phyloP scores from a whole-genome alignment of 2,113 vertebrate genomes.

The Percina caprodes region DNA sequence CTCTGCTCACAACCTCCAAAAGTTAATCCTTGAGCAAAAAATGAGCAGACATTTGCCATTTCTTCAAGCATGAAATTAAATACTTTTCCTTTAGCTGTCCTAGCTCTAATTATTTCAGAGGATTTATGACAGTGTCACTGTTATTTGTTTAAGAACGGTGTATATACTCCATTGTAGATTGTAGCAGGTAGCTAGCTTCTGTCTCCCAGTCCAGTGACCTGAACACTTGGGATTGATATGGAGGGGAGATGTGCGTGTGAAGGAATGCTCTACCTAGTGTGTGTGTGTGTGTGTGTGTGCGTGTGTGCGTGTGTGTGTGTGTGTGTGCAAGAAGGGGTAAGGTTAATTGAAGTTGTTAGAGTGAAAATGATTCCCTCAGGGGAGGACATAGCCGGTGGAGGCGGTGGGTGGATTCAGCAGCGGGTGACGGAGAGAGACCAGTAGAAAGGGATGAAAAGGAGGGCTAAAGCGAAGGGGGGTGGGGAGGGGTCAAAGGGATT shows the following conservation, averaged over 20 bases:
- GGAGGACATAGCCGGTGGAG: constrained; percentile 58
- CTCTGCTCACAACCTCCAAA: constrained; percentile 47
- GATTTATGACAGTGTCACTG: constrained; percentile 38
- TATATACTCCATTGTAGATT: constrained; percentile 8
- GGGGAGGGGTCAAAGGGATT: constrained; percentile 52
- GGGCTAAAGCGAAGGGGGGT: not conserved
- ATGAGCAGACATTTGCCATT: constrained; percentile 47
- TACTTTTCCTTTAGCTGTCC: constrained; percentile 49
- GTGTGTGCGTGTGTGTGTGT: not conserved
- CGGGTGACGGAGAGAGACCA: constrained; percentile 54
- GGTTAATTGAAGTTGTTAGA: constrained; percentile 83
- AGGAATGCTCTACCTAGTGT: not conserved
- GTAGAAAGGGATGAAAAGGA: constrained; percentile 9
- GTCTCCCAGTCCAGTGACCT: constrained; percentile 66
- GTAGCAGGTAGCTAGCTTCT: constrained; percentile 21
- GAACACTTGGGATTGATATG: constrained; percentile 68
- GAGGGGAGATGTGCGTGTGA: constrained; percentile 10
- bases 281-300: not conserved
- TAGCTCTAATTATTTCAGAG: constrained; percentile 59
- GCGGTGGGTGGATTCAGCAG: constrained; percentile 61
- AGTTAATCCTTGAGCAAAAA: constrained; percentile 49
- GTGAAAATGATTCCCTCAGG: constrained; percentile 78
- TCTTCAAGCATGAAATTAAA: constrained; percentile 66
- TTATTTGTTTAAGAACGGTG: constrained; percentile 51
- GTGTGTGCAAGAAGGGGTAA: constrained; percentile 55